phyloP scores from a whole-genome alignment of 2,888 invertebrate species.

The Ophion ventricosus region DNA sequence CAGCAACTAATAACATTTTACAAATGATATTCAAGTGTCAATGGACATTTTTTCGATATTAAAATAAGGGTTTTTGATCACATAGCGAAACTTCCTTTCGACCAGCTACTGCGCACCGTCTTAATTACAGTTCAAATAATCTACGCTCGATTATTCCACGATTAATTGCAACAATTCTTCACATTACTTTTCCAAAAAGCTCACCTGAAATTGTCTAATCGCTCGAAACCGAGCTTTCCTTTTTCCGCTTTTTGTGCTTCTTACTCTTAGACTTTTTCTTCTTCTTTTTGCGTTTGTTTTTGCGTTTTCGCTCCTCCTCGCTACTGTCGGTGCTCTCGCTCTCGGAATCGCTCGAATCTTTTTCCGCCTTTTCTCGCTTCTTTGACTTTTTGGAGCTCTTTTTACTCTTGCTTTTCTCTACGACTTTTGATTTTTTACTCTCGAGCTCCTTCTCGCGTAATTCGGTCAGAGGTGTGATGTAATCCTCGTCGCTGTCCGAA shows the following conservation, averaged over 20 bases:
- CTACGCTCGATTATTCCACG: not conserved
- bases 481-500: constrained; percentile 93
- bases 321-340: constrained; percentile 66
- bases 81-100: no score
- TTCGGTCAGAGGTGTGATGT: constrained; percentile 92
- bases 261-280: constrained; percentile 78
- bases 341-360: constrained; percentile 57
- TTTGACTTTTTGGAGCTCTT: constrained; percentile 84
- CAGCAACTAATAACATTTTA: no score
- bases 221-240: constrained; percentile 66
- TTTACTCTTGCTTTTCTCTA: constrained; percentile 86
- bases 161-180: not conserved
- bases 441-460: constrained; percentile 91
- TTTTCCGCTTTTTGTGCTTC: constrained; percentile 81
- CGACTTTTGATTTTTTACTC: constrained; percentile 89
- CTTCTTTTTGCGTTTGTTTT: constrained; percentile 65
- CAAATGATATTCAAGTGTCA: no score
- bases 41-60: no score
- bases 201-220: not conserved
- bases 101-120: no score
- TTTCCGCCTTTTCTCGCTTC: constrained; percentile 74
- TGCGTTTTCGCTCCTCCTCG: constrained; percentile 70
- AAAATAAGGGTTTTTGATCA: no score
- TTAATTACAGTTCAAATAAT: not conserved
- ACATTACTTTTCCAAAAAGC: not conserved